Conservation (phyloP, 1,140 invertebrate genomes). For the Psix sp. region DNA sequence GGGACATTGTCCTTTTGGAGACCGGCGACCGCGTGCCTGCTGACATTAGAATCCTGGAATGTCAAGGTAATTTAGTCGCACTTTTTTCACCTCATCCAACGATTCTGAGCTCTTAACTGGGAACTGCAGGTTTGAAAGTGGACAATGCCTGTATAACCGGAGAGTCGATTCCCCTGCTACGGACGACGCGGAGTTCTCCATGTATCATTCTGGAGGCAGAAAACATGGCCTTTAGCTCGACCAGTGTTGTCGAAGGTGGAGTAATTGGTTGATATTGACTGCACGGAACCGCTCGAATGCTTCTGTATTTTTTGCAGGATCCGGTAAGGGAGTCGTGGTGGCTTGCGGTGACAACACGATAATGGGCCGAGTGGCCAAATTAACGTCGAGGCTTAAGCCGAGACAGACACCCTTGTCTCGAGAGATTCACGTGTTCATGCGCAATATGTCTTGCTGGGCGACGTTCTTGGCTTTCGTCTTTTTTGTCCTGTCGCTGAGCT, state of each 20-base stretch:
- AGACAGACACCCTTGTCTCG: constrained; percentile 86
- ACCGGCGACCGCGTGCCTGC: constrained; percentile 86
- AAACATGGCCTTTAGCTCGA: constrained; percentile 88
- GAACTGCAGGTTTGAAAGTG: constrained; percentile 69
- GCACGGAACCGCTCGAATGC: too few relatives aligned
- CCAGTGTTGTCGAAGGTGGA: constrained; percentile 85
- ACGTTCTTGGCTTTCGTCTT: constrained; percentile 86
- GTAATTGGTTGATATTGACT: too few relatives aligned
- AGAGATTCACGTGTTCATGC: constrained; percentile 88
- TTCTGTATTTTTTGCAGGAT: constrained; percentile 35
- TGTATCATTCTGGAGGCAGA: constrained; percentile 85
- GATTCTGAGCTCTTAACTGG: constrained; percentile 36
- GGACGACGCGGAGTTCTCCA: constrained; percentile 80
- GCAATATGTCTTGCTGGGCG: constrained; percentile 82
- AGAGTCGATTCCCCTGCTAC: constrained; percentile 84
- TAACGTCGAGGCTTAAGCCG: constrained; percentile 84
- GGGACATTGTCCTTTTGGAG: constrained; percentile 86
- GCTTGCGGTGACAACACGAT: constrained; percentile 88
- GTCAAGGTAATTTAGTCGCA: constrained; percentile 77
- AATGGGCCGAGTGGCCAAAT: constrained; percentile 89
- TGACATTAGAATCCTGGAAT: constrained; percentile 84
- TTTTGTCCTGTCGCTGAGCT: constrained; percentile 83
- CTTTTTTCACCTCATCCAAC: constrained; percentile 45
- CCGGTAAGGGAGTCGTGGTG: constrained; percentile 86
- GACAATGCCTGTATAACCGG: constrained; percentile 84